Base-by-base conservation (phyloP, 2,797 vertebrate species). In the Platyrinchus mystaceus region DNA sequence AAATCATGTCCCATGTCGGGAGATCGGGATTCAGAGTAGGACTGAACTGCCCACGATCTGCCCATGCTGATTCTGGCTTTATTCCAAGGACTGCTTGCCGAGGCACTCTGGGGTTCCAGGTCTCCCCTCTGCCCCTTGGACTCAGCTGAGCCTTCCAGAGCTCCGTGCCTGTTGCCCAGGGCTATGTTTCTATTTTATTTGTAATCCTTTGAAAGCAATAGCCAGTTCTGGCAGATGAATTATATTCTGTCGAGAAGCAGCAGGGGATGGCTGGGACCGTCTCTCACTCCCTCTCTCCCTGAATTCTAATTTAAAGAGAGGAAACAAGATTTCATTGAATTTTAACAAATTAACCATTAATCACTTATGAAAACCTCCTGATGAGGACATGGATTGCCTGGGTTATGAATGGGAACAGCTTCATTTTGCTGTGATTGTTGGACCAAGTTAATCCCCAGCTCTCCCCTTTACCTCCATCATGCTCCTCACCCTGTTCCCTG, bases 291-390 rank as follows among this genome's bases (percentile, higher is more conserved):
- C 85, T 90, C 87, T 89, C 85, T 93, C 91, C 59, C 87, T 52
- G 92, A 95, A 94, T 96, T 92, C 94, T 95, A 95, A 96, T 96
- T 97, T 96, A 89, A 95, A 97, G 78, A 89, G 89, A 94, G 92
- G 90, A 96, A 94, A 96, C 86, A 92, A 91, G 95, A 97, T 94
- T 97, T 95, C 96, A 96, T 96, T 93, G 96, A 96, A 95, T 95
- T 96, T 97, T 96, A 96, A 96, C 96, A 97, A 97, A 95, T 94
- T 95, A 95, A 96, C 93, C 94, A 96, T 96, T 95, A 96, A 96
- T 97, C 95, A 96, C 95, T 97, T 95, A 96, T 95, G 95, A 95
- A 96, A 95, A 93, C 92, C 93, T 95, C 93, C 93, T 80, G 91
- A 96, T 89, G 95, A 95, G 90, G 91, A 93, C 94, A 93, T 43